Conservation (phyloP, 2,888 invertebrate species). For the Hypolimnas misippus region DNA sequence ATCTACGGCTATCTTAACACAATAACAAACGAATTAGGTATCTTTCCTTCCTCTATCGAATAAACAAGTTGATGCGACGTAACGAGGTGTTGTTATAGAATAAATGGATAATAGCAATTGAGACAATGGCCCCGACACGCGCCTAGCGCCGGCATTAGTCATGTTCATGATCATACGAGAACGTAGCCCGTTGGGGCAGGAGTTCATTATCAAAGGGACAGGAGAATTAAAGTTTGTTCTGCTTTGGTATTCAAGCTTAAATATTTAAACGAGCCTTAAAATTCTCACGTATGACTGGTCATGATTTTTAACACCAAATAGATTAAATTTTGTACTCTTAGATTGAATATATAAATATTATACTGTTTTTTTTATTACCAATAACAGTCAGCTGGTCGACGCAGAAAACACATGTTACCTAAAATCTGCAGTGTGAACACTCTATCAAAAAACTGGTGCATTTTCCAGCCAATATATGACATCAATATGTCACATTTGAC, state of each 20-base stretch:
- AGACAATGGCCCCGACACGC: constrained; percentile 40
- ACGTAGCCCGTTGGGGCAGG: not conserved
- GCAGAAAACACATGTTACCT: no score
- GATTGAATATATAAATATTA: no score
- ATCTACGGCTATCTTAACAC: not conserved
- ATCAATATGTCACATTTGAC: constrained; percentile 2
- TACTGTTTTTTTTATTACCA: no score
- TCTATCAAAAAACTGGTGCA: not conserved
- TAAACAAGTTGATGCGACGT: constrained; percentile 34
- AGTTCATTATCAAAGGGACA: not conserved
- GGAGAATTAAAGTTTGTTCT: not conserved
- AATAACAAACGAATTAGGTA: not conserved
- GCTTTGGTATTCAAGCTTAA: no score
- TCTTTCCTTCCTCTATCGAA: constrained; percentile 15
- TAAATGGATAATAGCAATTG: constrained; percentile 41
- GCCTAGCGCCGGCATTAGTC: constrained; percentile 37
- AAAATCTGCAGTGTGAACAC: not conserved
- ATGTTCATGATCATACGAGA: not conserved
- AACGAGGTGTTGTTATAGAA: constrained; percentile 39
- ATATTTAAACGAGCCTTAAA: no score
- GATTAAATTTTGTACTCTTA: no score
- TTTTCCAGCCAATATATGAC: not conserved
- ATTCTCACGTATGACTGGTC: no score
- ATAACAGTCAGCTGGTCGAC: no score
- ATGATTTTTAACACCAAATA: no score